Evolutionary conservation across 1,140 invertebrate species (phyloP).

Genomic region (Fopius arisanus): DNA sequence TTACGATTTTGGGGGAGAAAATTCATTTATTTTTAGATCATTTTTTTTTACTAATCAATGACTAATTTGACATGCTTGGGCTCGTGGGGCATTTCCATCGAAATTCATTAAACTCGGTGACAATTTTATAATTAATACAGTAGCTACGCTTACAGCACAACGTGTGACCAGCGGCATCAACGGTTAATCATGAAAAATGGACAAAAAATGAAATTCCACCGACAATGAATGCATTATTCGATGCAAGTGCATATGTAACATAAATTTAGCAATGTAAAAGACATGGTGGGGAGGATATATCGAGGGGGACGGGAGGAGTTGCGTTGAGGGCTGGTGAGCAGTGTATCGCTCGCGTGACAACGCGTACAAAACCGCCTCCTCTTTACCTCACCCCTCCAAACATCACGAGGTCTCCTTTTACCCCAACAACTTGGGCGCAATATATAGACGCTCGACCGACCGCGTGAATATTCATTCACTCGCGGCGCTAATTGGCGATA

Average conservation of each 20-base stretch:
- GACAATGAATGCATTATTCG: neutral
- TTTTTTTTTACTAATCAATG: no score
- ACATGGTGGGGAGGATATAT: neutral
- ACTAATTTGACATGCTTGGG: no score
- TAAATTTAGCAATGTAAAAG: slow-evolving; percentile 10
- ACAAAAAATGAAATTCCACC: neutral
- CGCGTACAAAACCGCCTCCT: neutral
- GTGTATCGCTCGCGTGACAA: slow-evolving; percentile 46
- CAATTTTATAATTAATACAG: no score
- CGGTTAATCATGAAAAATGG: neutral
- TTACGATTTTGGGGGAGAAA: no score
- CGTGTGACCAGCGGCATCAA: no score
- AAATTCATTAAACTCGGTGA: no score
- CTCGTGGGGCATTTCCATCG: no score
- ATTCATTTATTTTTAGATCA: no score
- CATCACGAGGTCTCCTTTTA: neutral
- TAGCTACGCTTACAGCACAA: no score
- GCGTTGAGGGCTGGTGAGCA: slow-evolving; percentile 36
- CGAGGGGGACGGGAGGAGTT: neutral
- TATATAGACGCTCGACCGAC: slow-evolving; percentile 39
- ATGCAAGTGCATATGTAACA: neutral
- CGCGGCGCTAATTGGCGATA: slow-evolving; percentile 57
- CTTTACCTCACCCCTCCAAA: neutral
- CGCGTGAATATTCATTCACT: slow-evolving; percentile 56
- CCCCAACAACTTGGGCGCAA: neutral